Percentiles rank a stretch among this genome's conserved stretches.
Evolutionary conservation across 1,140 invertebrate genomes (phyloP).

Genomic region (Bombus pyrosoma): DNA sequence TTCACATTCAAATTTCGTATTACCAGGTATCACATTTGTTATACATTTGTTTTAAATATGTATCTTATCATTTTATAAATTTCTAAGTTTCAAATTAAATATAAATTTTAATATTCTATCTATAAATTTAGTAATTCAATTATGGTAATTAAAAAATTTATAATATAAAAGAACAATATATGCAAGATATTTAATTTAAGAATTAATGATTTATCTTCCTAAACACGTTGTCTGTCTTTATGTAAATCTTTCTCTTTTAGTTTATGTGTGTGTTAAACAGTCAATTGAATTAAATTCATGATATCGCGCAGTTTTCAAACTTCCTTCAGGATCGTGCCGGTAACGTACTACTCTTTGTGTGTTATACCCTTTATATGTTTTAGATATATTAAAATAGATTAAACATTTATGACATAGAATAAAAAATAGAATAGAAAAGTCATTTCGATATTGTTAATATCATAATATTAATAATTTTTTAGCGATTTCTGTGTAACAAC

Average conservation of each 20-base stretch:
- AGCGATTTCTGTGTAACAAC: neutral
- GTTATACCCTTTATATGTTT: neutral
- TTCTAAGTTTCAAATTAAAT: neutral
- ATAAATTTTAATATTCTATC: neutral
- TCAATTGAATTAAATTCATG: neutral
- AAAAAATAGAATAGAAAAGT: neutral
- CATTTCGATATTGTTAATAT: neutral
- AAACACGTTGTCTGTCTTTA: neutral
- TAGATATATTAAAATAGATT: neutral
- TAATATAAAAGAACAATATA: neutral
- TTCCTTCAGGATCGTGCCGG: slow-evolving; percentile 3
- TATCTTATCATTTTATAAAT: neutral
- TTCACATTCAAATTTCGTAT: neutral
- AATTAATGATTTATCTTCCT: neutral
- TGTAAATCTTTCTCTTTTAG: neutral
- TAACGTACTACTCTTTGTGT: neutral
- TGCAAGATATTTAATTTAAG: neutral
- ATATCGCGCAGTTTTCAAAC: slow-evolving; percentile 42
- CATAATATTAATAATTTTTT: neutral
- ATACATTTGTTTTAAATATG: neutral
- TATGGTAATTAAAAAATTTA: neutral
- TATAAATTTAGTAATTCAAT: neutral
- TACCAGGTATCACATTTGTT: neutral
- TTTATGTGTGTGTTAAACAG: neutral
- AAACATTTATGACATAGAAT: neutral